A percentile compares a stretch with the other conserved stretches of the same genome.
These are phyloP conservation scores for Gambusia affinis DNA, from an alignment of 2,113 vertebrate genomes.

Conservation along the genomic window DNA sequence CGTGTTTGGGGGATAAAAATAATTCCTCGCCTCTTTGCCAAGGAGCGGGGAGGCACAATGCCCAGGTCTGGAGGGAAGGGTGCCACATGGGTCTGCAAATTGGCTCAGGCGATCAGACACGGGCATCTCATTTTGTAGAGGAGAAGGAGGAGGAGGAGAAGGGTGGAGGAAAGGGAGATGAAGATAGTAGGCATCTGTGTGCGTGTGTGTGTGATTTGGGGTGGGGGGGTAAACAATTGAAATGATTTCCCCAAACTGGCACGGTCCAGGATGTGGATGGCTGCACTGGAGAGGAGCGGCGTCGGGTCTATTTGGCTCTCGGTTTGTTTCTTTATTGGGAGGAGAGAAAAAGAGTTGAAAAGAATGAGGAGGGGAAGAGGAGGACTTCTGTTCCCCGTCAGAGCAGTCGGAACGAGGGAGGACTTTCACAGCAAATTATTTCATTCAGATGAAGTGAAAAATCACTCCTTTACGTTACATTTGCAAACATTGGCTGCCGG, in stretches of 20 bases:
- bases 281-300: conserved; percentile 78
- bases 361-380: conserved; percentile 17
- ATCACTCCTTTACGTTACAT: conserved; percentile 60
- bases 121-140: conserved; percentile 80
- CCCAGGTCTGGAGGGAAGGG: conserved; percentile 83
- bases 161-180: conserved; percentile 29
- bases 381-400: conserved; percentile 65
- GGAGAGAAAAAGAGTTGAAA: conserved; percentile 43
- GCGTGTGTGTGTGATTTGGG: not conserved
- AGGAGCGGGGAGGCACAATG: conserved; percentile 80
- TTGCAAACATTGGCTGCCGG: conserved; percentile 64
- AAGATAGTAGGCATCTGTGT: conserved; percentile 51
- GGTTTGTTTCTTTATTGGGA: conserved; percentile 76
- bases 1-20: conserved; percentile 82
- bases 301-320: conserved; percentile 71
- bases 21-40: conserved; percentile 82
- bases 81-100: conserved; percentile 85
- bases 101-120: conserved; percentile 83
- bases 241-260: conserved; percentile 81
- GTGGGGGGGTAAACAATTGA: conserved; percentile 68
- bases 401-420: conserved; percentile 59
- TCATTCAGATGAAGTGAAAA: conserved; percentile 66
- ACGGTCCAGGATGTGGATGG: conserved; percentile 76
- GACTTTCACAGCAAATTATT: conserved; percentile 69
- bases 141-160: conserved; percentile 59